Percentiles rank a stretch among this genome's conserved stretches.
Conservation (phyloP, 2,797 vertebrate species). For the Champsocephalus gunnari region DNA sequence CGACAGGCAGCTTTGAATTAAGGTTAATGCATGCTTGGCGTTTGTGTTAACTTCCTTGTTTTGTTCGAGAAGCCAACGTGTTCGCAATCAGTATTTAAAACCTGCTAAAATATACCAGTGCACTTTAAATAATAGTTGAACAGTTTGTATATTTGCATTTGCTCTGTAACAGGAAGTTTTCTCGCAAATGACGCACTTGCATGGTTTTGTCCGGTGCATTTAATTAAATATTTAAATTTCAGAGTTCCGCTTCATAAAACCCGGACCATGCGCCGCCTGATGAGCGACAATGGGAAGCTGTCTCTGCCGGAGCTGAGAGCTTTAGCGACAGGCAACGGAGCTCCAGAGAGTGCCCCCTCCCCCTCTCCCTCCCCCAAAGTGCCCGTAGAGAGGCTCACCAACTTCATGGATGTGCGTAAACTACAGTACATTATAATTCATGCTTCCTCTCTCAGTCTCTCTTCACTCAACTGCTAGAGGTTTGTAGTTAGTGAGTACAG, state of each 20-base stretch:
- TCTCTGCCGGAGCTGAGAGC: conserved; percentile 75
- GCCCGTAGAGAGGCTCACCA: conserved; percentile 86
- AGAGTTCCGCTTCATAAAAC: conserved; percentile 87
- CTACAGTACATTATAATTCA: neutral
- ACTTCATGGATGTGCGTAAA: conserved; percentile 88
- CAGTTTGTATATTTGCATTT: neutral
- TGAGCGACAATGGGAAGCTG: conserved; percentile 75
- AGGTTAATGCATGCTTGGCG: neutral
- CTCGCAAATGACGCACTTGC: too few species aligned
- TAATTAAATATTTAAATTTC: neutral
- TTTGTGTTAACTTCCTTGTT: neutral
- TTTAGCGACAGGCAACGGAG: conserved; percentile 36
- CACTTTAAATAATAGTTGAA: neutral
- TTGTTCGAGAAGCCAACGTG: neutral
- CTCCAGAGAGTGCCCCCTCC: conserved; percentile 10
- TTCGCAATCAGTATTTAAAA: neutral
- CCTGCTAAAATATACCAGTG: rapidly evolving
- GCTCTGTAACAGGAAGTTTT: conserved; percentile 1
- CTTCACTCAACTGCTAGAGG: too few species aligned
- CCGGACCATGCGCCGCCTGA: conserved; percentile 68
- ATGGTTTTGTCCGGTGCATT: too few species aligned
- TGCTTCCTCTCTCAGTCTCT: neutral
- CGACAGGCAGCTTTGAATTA: neutral
- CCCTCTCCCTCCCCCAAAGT: neutral
- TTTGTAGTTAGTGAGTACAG: too few species aligned